These are phyloP conservation scores for Setophaga petechia DNA, from an alignment of 2,113 vertebrate genomes.

Conservation along the genomic window DNA sequence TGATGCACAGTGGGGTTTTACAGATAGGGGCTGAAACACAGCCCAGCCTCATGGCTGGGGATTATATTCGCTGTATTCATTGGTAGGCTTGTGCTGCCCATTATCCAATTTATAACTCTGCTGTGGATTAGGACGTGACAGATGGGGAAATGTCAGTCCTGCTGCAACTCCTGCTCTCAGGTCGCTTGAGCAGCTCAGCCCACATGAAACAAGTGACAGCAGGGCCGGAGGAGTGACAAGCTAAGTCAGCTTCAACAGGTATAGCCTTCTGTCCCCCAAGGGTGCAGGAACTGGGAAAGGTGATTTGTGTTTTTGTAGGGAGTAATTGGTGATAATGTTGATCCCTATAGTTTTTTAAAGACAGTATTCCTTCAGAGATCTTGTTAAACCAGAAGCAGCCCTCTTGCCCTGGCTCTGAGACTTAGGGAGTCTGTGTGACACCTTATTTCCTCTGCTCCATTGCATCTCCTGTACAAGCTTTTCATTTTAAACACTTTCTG, in stretches of 20 bases:
- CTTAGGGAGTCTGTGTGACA: fast-evolving
- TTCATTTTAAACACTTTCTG: not conserved
- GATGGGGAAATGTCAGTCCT: not conserved
- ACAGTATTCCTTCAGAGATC: not conserved
- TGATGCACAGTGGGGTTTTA: not conserved
- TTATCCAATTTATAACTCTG: not conserved
- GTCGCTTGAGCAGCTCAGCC: slow-evolving; percentile 13
- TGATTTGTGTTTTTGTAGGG: not conserved
- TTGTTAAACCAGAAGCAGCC: not conserved
- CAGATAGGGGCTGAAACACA: not conserved
- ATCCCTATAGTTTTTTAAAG: not conserved
- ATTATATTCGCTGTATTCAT: not conserved
- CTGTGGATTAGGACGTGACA: slow-evolving; percentile 44
- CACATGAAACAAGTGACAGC: not conserved
- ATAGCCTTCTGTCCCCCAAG: not conserved
- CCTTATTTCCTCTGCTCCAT: not conserved
- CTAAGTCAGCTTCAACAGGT: not conserved
- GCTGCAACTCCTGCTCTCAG: not conserved
- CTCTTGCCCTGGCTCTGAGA: not conserved
- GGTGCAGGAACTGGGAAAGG: not conserved
- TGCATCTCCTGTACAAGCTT: not conserved
- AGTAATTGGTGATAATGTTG: not conserved
- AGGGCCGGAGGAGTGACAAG: not conserved
- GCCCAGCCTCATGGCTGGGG: not conserved
- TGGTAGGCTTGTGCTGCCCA: not conserved